These are phyloP conservation scores for Saccopteryx leptura DNA, from an alignment of 2,113 vertebrate species.

Conservation along the genomic window DNA sequence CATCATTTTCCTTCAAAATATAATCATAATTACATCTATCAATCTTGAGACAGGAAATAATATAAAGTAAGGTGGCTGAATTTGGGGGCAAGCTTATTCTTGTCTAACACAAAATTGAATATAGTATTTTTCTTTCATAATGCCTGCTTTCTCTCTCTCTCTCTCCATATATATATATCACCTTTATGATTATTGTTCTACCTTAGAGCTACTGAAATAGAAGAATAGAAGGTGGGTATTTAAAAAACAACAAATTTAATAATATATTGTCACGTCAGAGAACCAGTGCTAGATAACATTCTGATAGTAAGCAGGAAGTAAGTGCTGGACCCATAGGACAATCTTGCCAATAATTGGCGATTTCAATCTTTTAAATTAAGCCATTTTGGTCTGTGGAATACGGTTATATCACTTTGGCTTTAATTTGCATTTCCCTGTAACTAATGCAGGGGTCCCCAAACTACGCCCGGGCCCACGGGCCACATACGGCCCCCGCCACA, in stretches of 20 bases:
- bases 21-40: neutral
- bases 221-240: neutral
- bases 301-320: neutral
- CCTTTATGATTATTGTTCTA: neutral
- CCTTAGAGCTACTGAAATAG: neutral
- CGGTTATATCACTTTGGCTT: neutral
- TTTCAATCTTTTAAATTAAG: neutral
- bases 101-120: neutral
- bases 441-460: no score
- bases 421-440: neutral
- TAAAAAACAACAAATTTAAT: neutral
- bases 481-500: no score
- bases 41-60: neutral
- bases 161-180: neutral
- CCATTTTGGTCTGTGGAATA: neutral
- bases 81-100: neutral
- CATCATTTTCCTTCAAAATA: neutral
- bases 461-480: no score
- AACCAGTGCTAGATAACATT: neutral
- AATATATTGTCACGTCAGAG: neutral
- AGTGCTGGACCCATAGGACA: neutral
- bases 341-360: fast-evolving
- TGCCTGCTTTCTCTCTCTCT: neutral
- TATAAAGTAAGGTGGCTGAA: neutral
- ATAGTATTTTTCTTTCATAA: neutral